Base-by-base conservation (phyloP, 2,113 vertebrate species). In the Thalassarche chlororhynchos region DNA sequence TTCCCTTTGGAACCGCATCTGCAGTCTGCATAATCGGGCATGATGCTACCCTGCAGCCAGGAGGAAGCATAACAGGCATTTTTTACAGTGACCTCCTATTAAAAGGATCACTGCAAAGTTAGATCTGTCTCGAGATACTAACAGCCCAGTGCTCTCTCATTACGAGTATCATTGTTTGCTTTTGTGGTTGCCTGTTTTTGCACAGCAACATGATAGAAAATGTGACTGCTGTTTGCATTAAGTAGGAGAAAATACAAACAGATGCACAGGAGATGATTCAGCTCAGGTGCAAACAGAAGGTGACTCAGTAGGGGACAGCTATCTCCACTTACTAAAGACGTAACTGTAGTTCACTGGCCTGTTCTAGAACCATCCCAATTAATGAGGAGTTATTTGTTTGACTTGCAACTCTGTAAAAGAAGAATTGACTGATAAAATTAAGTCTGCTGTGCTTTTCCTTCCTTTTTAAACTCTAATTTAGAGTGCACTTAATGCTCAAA, bases 201-300 rank as follows among this genome's bases (percentile, higher is more conserved):
- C 70, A 78, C 61, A 64, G 74, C 47, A 76, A 10, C 54, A 3
- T 10, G 52, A 46, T 40, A 68, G 57, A 82, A 92, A 86, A 87
- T 38, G 44, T 0, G 1, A 83, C 82, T 60, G 28, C 77, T 74
- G 24, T 74, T 86, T 71, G 61, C 51, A 55, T 61, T 64, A 78
- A 60, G 68, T 40, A 85, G 70, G 32, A 83, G 76, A 85, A 85
- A 83, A 81, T 40, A 86, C 36, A 61, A 86, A 75, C 84, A 91
- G 58, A 91, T 72, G 62, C 55, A 54, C 70, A 89, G 93, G 70
- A 95, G 75, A 66, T 96, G 66, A 82, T 88, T 95, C 81, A 84
- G 61, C 49, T 94, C 38, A 87, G 84, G 90, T 96, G 90, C 80
- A 95, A 97, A 74, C 89, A 95, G 89, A 95, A 93, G 92, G 90